phyloP scores from a whole-genome alignment of 2,113 vertebrate genomes.

The Rallus limicola region DNA sequence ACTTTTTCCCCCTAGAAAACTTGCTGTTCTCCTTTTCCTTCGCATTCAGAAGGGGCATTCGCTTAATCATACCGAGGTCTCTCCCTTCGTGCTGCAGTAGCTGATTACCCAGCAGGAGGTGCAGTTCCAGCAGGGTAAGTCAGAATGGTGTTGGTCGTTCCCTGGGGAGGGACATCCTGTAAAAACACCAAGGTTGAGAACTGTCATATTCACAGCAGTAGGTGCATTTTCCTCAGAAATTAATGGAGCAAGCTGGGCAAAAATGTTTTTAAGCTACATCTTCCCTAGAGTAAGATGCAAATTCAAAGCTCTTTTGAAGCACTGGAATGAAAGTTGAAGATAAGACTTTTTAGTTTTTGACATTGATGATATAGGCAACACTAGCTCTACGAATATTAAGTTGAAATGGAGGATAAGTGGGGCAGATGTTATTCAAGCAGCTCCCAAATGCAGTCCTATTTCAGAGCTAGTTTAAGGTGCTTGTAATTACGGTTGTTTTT shows the following conservation, averaged over 20 bases:
- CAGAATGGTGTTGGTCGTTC: slow-evolving; percentile 75
- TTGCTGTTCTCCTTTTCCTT: slow-evolving; percentile 57
- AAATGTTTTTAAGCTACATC: slow-evolving; percentile 84
- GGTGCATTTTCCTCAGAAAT: slow-evolving; percentile 85
- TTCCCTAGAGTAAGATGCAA: slow-evolving; percentile 87
- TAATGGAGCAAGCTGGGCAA: slow-evolving; percentile 84
- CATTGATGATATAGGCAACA: slow-evolving; percentile 80
- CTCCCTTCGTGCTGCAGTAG: slow-evolving; percentile 40
- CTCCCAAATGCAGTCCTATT: background rate
- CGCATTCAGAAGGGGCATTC: slow-evolving; percentile 54
- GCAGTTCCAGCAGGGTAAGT: slow-evolving; percentile 74
- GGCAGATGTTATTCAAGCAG: slow-evolving; percentile 51
- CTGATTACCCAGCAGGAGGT: slow-evolving; percentile 79
- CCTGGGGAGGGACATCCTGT: slow-evolving; percentile 82
- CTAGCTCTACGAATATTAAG: slow-evolving; percentile 62
- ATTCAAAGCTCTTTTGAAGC: slow-evolving; percentile 87
- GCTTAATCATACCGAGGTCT: slow-evolving; percentile 65
- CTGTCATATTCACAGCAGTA: slow-evolving; percentile 85
- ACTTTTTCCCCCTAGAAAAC: slow-evolving; percentile 13
- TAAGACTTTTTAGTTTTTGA: slow-evolving; percentile 80
- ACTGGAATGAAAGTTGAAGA: slow-evolving; percentile 81
- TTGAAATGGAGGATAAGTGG: slow-evolving; percentile 67
- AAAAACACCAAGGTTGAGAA: slow-evolving; percentile 85
- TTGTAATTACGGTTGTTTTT: background rate
- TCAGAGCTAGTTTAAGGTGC: background rate